Percentiles rank a stretch among this genome's conserved stretches.
Evolutionary conservation across 2,113 vertebrate genomes (phyloP).

Genomic region (Epinephelus lanceolatus): DNA sequence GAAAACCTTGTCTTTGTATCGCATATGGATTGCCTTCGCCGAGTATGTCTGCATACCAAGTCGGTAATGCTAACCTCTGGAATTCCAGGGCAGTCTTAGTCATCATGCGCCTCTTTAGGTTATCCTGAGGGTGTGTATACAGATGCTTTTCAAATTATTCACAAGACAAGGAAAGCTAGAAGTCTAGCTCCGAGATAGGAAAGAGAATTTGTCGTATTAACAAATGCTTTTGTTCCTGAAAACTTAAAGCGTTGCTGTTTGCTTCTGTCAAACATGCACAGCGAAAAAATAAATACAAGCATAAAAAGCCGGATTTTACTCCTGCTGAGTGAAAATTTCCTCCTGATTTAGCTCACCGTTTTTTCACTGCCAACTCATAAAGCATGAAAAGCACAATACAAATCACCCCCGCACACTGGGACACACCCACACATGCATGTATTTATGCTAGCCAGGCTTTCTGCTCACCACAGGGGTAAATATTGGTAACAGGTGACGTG

Average conservation of each 20-base stretch:
- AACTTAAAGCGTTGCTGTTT: constrained; percentile 35
- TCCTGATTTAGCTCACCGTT: constrained; percentile 51
- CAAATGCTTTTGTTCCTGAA: constrained; percentile 17
- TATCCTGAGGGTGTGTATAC: constrained; percentile 6
- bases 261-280: not conserved
- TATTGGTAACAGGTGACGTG: constrained; percentile 62
- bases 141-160: constrained; percentile 35
- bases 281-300: not conserved
- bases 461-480: constrained; percentile 52
- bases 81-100: constrained; percentile 26
- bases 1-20: constrained; percentile 61
- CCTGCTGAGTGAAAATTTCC: constrained; percentile 28
- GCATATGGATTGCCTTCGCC: constrained; percentile 63
- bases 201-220: constrained; percentile 17
- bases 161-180: constrained; percentile 20
- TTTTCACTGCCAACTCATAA: constrained; percentile 59
- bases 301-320: constrained; percentile 50
- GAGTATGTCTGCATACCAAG: constrained; percentile 60
- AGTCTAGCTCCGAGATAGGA: constrained; percentile 1
- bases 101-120: constrained; percentile 13
- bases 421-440: constrained; percentile 33
- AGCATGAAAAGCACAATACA: constrained; percentile 52
- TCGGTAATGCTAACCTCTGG: constrained; percentile 43
- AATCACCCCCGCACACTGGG: constrained; percentile 24
- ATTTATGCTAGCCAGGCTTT: constrained; percentile 42